Evolutionary conservation across 1,140 invertebrate species (phyloP).

Genomic region (fruit fly (Drosophila melanogaster)): DNA sequence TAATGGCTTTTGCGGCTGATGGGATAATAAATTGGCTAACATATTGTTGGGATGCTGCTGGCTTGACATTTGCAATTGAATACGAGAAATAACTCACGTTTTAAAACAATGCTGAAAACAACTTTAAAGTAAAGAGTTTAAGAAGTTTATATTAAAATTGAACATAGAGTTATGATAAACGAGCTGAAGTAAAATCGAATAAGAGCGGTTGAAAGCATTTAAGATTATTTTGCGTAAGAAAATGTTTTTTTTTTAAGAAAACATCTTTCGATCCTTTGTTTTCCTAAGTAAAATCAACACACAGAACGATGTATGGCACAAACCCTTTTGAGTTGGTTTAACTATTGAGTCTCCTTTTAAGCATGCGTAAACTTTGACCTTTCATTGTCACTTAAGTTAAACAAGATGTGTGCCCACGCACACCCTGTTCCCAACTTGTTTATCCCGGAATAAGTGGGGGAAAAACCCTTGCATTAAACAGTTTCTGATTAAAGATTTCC

Average conservation of each 20-base stretch:
- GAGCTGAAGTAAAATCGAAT: no score
- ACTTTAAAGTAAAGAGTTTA: background rate
- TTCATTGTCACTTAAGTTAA: constrained; percentile 41
- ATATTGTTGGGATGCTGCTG: constrained; percentile 5
- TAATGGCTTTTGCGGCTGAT: constrained; percentile 19
- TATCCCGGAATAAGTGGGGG: constrained; percentile 11
- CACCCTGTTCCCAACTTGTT: constrained; percentile 6
- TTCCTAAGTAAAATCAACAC: constrained; percentile 15
- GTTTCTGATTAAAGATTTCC: constrained; percentile 50
- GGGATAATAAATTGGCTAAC: constrained; percentile 27
- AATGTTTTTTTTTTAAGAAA: background rate
- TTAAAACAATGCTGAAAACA: background rate
- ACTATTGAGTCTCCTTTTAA: constrained; percentile 7
- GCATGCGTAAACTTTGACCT: constrained; percentile 38
- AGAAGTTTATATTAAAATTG: no score
- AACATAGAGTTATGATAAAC: no score
- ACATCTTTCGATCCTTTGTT: background rate
- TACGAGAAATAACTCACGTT: background rate
- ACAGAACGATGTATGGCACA: background rate
- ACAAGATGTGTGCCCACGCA: constrained; percentile 25
- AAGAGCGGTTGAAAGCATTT: background rate
- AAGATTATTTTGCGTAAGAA: background rate
- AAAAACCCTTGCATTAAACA: constrained; percentile 40
- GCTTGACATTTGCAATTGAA: constrained; percentile 17
- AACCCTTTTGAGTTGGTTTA: constrained; percentile 12